These are phyloP conservation scores for Ditylenchus dipsaci DNA, from an alignment of 1,140 invertebrate genomes.

Conservation along the genomic window DNA sequence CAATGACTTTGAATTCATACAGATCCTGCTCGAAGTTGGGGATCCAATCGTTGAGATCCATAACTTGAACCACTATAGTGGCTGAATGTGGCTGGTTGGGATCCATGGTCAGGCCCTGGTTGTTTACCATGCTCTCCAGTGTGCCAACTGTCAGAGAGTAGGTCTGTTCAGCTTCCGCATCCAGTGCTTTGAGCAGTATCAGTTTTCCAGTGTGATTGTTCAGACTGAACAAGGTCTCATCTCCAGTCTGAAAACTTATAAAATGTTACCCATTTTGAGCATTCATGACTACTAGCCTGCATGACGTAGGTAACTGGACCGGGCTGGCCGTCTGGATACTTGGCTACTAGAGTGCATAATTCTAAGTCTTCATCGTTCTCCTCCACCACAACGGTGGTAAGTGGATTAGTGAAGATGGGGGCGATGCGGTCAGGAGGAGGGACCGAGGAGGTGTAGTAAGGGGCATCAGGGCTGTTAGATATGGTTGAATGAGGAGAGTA, in stretches of 20 bases:
- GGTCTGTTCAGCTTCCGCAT: slow-evolving; percentile 45
- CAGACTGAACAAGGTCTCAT: slow-evolving; percentile 19
- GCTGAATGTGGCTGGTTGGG: slow-evolving; percentile 39
- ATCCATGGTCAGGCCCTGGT: slow-evolving; percentile 17
- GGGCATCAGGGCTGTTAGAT: background rate
- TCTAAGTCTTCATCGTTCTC: slow-evolving; percentile 51
- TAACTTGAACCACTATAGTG: slow-evolving; percentile 45
- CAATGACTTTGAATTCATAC: slow-evolving; percentile 44
- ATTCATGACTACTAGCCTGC: background rate
- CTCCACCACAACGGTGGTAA: slow-evolving; percentile 43
- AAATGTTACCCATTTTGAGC: too few species aligned
- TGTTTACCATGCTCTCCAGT: slow-evolving; percentile 33
- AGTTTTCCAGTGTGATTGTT: slow-evolving; percentile 42
- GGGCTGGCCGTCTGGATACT: slow-evolving; percentile 44
- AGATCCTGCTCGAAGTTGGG: slow-evolving; percentile 49
- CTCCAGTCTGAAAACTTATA: background rate
- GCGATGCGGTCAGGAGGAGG: background rate
- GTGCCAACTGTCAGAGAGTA: slow-evolving; percentile 43
- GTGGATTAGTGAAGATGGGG: slow-evolving; percentile 29
- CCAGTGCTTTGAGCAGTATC: slow-evolving; percentile 43
- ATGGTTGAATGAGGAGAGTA: background rate
- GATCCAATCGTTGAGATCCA: slow-evolving; percentile 58
- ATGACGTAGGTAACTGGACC: slow-evolving; percentile 22
- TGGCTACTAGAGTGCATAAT: slow-evolving; percentile 40
- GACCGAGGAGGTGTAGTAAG: background rate